Evolutionary conservation across 2,888 invertebrate genomes (phyloP).

Genomic region (Luperina testacea): DNA sequence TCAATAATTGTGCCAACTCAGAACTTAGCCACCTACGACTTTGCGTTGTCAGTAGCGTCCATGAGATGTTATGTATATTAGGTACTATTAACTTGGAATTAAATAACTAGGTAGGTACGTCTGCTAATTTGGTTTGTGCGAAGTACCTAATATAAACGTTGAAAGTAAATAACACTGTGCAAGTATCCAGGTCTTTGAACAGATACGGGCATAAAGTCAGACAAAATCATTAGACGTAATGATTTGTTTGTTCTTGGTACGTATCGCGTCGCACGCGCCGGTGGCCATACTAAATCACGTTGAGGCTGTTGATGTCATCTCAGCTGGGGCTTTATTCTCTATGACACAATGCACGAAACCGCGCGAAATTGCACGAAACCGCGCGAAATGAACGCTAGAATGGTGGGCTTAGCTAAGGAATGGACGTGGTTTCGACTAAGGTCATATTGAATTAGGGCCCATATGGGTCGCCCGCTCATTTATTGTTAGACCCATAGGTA

Average conservation of each 20-base stretch:
- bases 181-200: not conserved
- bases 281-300: conserved; percentile 17
- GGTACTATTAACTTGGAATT: not conserved
- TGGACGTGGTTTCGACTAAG: not conserved
- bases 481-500: not conserved
- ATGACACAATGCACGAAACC: not conserved
- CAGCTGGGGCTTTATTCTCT: not conserved
- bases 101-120: not conserved
- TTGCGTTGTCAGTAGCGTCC: not conserved
- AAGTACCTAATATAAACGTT: not conserved
- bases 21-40: not conserved
- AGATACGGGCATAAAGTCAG: not conserved
- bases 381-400: not conserved
- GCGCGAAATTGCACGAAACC: not conserved
- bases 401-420: not conserved
- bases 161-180: not conserved
- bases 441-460: no score
- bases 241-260: not conserved
- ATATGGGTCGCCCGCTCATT: not conserved
- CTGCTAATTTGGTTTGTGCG: not conserved
- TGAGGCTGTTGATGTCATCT: conserved; percentile 20
- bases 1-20: not conserved
- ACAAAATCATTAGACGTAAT: conserved; percentile 4
- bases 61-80: not conserved
- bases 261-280: conserved; percentile 29